Evolutionary conservation across 2,888 invertebrate genomes (phyloP).

Genomic region (Cartodere bifasciata): DNA sequence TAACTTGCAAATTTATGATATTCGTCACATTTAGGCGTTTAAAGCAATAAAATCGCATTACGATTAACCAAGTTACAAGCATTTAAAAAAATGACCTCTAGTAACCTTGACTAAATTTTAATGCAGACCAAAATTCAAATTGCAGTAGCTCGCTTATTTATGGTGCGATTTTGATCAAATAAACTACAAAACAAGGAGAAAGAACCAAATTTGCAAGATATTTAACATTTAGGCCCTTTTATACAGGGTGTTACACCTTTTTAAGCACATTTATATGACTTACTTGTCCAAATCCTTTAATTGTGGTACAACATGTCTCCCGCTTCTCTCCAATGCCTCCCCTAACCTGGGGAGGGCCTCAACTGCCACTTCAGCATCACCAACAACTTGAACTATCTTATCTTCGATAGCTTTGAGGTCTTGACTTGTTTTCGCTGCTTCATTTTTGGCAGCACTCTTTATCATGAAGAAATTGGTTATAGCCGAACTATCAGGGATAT

Average conservation of each 20-base stretch:
- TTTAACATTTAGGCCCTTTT: neutral
- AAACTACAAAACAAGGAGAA: no score
- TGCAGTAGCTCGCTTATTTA: no score
- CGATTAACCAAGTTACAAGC: no score
- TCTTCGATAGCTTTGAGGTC: conserved; percentile 28
- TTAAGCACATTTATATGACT: conserved; percentile 14
- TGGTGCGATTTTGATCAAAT: no score
- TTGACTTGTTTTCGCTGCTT: conserved; percentile 20
- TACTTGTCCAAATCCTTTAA: conserved; percentile 34
- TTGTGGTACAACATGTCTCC: conserved; percentile 29
- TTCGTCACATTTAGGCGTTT: no score
- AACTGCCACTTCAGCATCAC: conserved; percentile 31
- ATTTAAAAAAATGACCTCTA: no score
- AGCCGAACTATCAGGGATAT: conserved; percentile 53
- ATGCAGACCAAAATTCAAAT: no score
- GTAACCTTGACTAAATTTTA: no score
- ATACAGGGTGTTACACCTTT: conserved; percentile 1
- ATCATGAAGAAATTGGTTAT: conserved; percentile 56
- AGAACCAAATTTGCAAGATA: no score
- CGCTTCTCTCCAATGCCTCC: conserved; percentile 30
- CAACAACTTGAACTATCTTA: conserved; percentile 29
- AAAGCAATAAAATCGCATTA: no score
- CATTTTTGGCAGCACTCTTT: conserved; percentile 19
- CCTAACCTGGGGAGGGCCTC: conserved; percentile 30
- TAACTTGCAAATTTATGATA: no score